A percentile compares a stretch with the other conserved stretches of the same genome.
Evolutionary conservation across 2,113 vertebrate species (phyloP).

Genomic region (Sorex fumeus): DNA sequence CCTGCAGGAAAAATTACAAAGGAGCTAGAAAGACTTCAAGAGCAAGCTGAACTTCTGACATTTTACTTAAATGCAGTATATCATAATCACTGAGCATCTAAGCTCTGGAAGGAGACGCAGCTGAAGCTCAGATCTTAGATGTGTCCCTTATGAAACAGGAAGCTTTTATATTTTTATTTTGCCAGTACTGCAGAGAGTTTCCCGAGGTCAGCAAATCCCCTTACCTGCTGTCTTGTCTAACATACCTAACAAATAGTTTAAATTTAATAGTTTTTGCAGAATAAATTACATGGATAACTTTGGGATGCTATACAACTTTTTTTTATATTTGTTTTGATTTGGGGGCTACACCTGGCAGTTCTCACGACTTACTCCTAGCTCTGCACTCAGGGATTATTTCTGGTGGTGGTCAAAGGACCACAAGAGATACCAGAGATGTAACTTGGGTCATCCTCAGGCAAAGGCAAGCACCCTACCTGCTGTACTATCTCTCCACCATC

Average conservation of each 20-base stretch:
- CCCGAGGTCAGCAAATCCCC: not conserved
- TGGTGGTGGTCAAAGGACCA: too few relatives aligned
- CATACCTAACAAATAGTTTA: not conserved
- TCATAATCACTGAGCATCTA: not conserved
- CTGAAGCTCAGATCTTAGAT: not conserved
- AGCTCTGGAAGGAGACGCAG: not conserved
- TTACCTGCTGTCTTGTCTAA: not conserved
- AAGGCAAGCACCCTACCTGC: too few relatives aligned
- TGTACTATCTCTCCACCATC: too few relatives aligned
- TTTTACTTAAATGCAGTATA: not conserved
- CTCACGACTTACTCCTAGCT: too few relatives aligned
- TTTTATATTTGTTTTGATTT: too few relatives aligned
- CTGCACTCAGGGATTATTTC: too few relatives aligned
- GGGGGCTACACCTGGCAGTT: too few relatives aligned
- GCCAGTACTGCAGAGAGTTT: not conserved
- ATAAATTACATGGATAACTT: not conserved
- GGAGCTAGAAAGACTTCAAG: not conserved
- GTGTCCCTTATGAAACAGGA: not conserved
- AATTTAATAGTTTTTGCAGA: not conserved
- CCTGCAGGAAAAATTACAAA: not conserved
- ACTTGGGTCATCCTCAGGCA: too few relatives aligned
- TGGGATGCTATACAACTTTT: not conserved
- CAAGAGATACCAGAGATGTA: too few relatives aligned
- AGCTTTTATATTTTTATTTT: not conserved
- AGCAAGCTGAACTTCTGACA: not conserved